Evolutionary conservation across 1,140 invertebrate genomes (phyloP), one percentile per base, ranked within the genome.

Genomic region (Drosophila albomicans): DNA sequence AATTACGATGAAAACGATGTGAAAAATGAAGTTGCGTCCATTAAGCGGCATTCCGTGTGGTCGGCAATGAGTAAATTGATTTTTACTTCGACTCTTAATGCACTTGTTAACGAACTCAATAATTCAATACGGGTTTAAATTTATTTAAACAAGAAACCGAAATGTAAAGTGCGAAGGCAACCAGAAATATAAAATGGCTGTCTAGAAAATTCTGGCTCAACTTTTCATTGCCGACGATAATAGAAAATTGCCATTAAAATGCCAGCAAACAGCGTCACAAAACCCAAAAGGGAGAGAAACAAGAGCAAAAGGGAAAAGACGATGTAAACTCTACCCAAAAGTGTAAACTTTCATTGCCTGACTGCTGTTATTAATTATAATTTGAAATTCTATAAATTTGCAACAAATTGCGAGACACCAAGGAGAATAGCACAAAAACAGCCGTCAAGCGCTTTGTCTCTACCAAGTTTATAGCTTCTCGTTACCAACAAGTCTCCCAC

Each of bases 371-470:
- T 82, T 82, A 82, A 87, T 87, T 82, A 74, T 86, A 86, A 81
- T 87, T 79, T 82, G 69, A 74, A 87, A 87, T 86, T 86, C 82
- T 81, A 81, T 81, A 86, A 86, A 76, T 79, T 81, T 75, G 69
- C 75, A 81, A 75, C 62, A 75, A 51, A 80, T 63, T n/a, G 54
- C 35, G 54, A 59, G 13, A 32, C 66, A 68, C 28, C 38, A 78
- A 59, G 57, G 59, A 68, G 25, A 25, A 25, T 25, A 25, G 3
- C 48, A 69, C 35, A 57, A 46, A 57, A 57, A 65, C 10, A 66
- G 32, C 46, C 63, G 64, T 73, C 70, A 73, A 68, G 38, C 28
- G 11, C 54, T 67, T 68, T 28, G 65, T 46, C 38, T 61, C 38
- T 8, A 25, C 48, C 56, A 68, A 68, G 54, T 59, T 65, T 54